Evolutionary conservation across 92 coral and sea anemone species (phyloP).

Genomic region (Bergia sp.): DNA sequence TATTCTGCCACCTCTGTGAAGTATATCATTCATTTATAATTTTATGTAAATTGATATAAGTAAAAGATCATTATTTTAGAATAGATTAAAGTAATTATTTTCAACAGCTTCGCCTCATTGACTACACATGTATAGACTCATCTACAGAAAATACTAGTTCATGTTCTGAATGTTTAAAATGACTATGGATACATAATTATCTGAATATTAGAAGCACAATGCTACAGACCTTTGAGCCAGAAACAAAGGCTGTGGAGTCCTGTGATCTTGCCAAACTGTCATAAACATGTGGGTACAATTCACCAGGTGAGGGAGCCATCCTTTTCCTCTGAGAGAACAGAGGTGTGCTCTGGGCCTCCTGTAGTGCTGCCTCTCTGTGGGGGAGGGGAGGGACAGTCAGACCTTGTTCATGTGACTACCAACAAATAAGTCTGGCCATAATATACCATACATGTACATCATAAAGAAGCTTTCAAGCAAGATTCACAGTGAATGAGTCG

Average conservation of each 20-base stretch:
- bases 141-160: too few species aligned
- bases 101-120: too few species aligned
- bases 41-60: too few species aligned
- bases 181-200: too few species aligned
- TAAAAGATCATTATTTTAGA: too few species aligned
- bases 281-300: constrained; percentile 83
- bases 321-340: constrained; percentile 61
- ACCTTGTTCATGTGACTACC: neutral
- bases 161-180: too few species aligned
- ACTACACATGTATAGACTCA: too few species aligned
- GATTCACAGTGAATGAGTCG: neutral
- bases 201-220: too few species aligned
- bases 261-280: constrained; percentile 79
- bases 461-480: too few species aligned
- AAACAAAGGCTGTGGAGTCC: constrained; percentile 82
- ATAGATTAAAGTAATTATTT: too few species aligned
- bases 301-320: constrained; percentile 51
- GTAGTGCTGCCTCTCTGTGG: constrained; percentile 81
- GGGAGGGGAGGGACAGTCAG: neutral
- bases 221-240: constrained; percentile 79
- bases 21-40: too few species aligned
- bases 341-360: constrained; percentile 70
- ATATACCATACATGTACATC: neutral
- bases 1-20: too few species aligned
- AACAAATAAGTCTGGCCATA: neutral